Evolutionary conservation across 2,113 vertebrate genomes (phyloP).

Genomic region (Tetrax tetrax): DNA sequence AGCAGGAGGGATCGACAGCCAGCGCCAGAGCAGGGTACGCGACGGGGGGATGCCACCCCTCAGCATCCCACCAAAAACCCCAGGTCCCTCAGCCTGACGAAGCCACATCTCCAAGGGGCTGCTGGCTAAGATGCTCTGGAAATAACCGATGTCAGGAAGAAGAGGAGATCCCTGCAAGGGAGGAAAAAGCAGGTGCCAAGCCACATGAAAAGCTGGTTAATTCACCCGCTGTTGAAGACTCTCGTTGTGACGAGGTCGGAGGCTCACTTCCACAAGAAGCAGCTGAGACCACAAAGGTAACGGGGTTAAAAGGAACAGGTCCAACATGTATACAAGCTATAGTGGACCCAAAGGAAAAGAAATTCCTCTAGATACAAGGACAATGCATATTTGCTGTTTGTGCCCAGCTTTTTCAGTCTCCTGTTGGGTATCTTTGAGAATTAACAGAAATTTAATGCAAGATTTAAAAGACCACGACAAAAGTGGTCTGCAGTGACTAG

Average conservation of each 20-base stretch:
- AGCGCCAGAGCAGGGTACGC: not conserved
- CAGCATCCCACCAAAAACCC: not conserved
- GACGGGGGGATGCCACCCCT: not conserved
- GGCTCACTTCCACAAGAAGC: not conserved
- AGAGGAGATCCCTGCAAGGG: not conserved
- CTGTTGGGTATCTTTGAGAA: not conserved
- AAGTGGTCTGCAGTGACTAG: not conserved
- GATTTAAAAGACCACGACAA: not conserved
- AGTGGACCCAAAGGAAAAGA: not conserved
- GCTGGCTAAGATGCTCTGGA: not conserved
- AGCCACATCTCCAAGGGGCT: not conserved
- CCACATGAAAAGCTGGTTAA: not conserved
- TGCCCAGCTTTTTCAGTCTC: not conserved
- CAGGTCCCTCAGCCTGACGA: not conserved
- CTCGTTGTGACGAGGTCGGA: not conserved
- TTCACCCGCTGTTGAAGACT: not conserved
- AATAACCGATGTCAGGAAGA: not conserved
- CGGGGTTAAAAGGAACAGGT: not conserved
- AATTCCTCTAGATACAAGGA: not conserved
- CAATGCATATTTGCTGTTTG: not conserved
- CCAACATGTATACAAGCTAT: fast-evolving
- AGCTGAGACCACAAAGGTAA: not conserved
- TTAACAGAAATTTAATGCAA: not conserved
- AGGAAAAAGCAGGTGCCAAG: not conserved
- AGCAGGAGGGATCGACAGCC: not conserved